Conservation (phyloP, 2,888 invertebrate species). For the Coenonympha arcania region DNA sequence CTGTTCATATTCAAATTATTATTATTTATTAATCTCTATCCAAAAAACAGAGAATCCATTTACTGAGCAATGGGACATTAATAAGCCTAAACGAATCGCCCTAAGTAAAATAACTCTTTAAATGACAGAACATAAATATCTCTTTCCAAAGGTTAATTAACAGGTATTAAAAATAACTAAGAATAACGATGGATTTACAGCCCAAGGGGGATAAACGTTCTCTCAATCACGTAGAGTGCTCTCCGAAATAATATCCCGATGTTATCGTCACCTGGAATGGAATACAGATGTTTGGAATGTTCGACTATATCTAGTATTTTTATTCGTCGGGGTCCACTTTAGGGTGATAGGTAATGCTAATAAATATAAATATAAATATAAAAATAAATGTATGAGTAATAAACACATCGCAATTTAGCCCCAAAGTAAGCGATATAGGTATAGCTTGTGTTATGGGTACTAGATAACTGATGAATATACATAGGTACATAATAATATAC, state of each 20-base stretch:
- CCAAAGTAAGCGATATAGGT: too few species aligned
- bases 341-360: neutral
- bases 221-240: slow-evolving; percentile 14
- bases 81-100: neutral
- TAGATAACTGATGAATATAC: too few species aligned
- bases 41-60: too few species aligned
- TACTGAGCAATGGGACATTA: neutral
- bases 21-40: too few species aligned
- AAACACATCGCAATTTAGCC: too few species aligned
- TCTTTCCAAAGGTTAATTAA: slow-evolving; percentile 21
- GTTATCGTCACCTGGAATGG: slow-evolving; percentile 18
- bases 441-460: too few species aligned
- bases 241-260: slow-evolving; percentile 14
- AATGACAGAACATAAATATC: slow-evolving; percentile 20
- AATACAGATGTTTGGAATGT: slow-evolving; percentile 22
- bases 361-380: neutral
- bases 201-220: slow-evolving; percentile 17
- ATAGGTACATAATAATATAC: too few species aligned
- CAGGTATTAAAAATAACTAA: slow-evolving; percentile 19
- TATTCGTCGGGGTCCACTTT: too few species aligned
- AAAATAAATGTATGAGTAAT: too few species aligned
- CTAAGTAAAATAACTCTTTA: neutral
- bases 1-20: too few species aligned
- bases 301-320: neutral
- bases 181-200: slow-evolving; percentile 24